Conservation (phyloP, 1,140 invertebrate species). For the Pissodes strobi region DNA sequence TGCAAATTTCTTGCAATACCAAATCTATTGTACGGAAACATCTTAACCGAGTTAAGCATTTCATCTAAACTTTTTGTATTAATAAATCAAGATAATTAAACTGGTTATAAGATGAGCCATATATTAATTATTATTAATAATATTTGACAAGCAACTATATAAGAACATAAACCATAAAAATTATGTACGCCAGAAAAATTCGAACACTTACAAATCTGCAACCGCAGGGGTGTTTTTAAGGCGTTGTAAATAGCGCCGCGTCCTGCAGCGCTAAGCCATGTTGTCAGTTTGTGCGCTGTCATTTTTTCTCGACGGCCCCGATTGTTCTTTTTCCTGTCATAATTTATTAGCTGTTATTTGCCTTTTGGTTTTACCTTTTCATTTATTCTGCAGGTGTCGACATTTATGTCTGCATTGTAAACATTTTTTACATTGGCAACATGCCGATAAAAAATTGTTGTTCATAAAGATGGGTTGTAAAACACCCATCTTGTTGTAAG, state of each 20-base stretch:
- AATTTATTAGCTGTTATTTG: constrained; percentile 24
- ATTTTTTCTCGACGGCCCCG: constrained; percentile 16
- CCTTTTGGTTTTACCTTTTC: constrained; percentile 11
- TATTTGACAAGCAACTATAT: too few relatives aligned
- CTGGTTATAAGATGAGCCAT: too few relatives aligned
- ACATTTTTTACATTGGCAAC: constrained; percentile 26
- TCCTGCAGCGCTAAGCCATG: constrained; percentile 19
- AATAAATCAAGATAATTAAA: too few relatives aligned
- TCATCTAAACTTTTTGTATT: too few relatives aligned
- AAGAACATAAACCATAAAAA: too few relatives aligned
- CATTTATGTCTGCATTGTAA: constrained; percentile 20
- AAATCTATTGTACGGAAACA: too few relatives aligned
- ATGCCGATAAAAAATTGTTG: too few relatives aligned
- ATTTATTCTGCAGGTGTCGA: constrained; percentile 32
- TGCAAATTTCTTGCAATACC: too few relatives aligned
- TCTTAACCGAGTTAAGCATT: too few relatives aligned
- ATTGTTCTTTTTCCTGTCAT: constrained; percentile 31
- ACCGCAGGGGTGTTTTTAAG: constrained; percentile 25
- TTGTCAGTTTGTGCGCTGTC: constrained; percentile 36
- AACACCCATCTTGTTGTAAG: constrained; percentile 8
- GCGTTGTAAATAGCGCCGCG: constrained; percentile 29
- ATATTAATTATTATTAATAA: too few relatives aligned
- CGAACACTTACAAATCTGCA: constrained; percentile 16
- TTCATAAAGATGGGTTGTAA: not conserved
- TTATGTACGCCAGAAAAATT: constrained; percentile 8